Conservation (phyloP, 2,113 vertebrate genomes). For the Xenus cinereus region DNA sequence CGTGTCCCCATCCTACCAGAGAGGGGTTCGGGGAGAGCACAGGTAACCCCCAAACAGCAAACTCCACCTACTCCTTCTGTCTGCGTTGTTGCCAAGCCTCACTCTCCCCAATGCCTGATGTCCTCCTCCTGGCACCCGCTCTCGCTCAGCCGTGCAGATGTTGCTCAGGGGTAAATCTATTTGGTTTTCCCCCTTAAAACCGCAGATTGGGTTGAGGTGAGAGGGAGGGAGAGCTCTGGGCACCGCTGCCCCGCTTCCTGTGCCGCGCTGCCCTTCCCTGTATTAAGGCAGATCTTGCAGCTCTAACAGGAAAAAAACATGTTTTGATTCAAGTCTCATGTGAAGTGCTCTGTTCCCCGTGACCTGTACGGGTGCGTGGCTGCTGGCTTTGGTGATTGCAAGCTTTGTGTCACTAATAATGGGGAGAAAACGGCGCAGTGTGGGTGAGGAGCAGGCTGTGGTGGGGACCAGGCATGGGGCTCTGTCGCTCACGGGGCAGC, state of each 20-base stretch:
- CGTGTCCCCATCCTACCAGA: neutral
- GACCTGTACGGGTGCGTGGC: fast-evolving
- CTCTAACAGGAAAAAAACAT: neutral
- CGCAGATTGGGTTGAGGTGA: neutral
- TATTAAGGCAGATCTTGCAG: neutral
- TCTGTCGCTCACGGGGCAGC: fast-evolving
- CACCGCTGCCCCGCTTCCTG: fast-evolving
- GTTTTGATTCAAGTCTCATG: neutral
- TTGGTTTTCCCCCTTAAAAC: neutral
- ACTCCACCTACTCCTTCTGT: fast-evolving
- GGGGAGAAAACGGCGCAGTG: fast-evolving
- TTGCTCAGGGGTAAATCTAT: fast-evolving
- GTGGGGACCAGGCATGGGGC: neutral
- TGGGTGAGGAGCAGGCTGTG: neutral
- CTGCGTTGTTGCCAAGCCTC: fast-evolving
- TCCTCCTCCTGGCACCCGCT: fast-evolving
- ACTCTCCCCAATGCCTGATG: neutral
- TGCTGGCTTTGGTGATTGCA: neutral
- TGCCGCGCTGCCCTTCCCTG: fast-evolving
- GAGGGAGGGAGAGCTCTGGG: neutral
- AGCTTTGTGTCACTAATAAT: fast-evolving
- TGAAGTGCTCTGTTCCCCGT: fast-evolving
- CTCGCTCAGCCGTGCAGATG: fast-evolving
- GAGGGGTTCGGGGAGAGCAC: neutral
- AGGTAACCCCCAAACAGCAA: neutral